Evolutionary conservation across 2,113 vertebrate species (phyloP).

Genomic region (Tachuris rubrigastra): DNA sequence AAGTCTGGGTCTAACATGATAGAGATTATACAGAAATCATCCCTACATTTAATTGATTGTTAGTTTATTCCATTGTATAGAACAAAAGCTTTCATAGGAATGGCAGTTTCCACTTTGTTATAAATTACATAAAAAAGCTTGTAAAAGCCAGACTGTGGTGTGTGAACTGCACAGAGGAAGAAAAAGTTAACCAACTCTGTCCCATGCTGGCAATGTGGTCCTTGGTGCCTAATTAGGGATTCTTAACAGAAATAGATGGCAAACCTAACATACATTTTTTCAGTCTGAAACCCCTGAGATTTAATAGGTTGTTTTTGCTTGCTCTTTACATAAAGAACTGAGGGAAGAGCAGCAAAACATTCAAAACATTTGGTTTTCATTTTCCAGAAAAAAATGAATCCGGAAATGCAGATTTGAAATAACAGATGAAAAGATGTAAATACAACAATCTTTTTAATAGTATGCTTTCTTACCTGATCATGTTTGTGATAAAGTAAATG

Average conservation of each 20-base stretch:
- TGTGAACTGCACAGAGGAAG: not conserved
- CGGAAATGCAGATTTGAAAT: not conserved
- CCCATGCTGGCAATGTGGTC: not conserved
- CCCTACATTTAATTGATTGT: not conserved
- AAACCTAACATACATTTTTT: not conserved
- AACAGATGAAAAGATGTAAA: not conserved
- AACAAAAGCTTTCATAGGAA: not conserved
- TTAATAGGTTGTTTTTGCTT: not conserved
- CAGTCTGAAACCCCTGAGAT: not conserved
- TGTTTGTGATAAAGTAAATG: not conserved
- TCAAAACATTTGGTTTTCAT: not conserved
- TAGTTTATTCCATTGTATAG: not conserved
- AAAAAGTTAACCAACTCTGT: not conserved
- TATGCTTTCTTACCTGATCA: not conserved
- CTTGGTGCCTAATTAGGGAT: not conserved
- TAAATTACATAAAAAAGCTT: not conserved
- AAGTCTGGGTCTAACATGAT: not conserved
- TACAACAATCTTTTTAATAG: not conserved
- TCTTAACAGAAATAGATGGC: not conserved
- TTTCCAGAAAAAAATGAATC: not conserved
- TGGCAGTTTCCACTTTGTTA: not conserved
- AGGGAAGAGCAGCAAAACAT: not conserved
- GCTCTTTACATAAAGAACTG: not conserved
- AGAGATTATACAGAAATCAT: not conserved
- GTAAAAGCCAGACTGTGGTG: not conserved